These are phyloP conservation scores for Amorpha juglandis DNA, from an alignment of 2,888 invertebrate genomes.

Conservation along the genomic window DNA sequence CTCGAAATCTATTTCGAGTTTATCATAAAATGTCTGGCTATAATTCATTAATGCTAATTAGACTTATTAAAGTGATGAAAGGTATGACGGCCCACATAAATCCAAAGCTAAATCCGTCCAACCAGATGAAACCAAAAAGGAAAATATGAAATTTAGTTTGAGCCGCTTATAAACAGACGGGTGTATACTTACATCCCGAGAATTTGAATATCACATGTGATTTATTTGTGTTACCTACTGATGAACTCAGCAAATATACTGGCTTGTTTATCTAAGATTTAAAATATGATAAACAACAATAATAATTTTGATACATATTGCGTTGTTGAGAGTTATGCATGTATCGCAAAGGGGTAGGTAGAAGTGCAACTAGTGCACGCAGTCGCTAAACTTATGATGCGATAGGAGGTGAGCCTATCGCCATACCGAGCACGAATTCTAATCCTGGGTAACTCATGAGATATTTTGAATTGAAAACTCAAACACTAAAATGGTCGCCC, in stretches of 20 bases:
- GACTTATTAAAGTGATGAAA: slow-evolving; percentile 1
- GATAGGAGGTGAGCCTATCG: not conserved
- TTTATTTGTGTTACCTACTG: slow-evolving; percentile 9
- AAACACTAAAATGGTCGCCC: too few relatives aligned
- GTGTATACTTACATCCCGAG: slow-evolving; percentile 4
- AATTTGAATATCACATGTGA: slow-evolving; percentile 7
- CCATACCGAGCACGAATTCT: not conserved
- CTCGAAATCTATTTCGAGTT: not conserved
- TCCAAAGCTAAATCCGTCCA: slow-evolving; percentile 9
- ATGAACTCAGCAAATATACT: slow-evolving; percentile 11
- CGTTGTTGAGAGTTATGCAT: too few relatives aligned
- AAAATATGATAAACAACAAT: not conserved
- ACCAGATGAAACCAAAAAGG: slow-evolving; percentile 6
- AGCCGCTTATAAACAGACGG: slow-evolving; percentile 2
- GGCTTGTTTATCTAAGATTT: not conserved
- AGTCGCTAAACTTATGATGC: too few relatives aligned
- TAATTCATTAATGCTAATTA: not conserved
- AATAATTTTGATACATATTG: too few relatives aligned
- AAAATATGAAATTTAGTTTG: slow-evolving; percentile 7
- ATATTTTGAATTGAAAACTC: too few relatives aligned
- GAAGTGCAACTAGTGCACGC: too few relatives aligned
- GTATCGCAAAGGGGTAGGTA: too few relatives aligned
- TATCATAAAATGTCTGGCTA: not conserved
- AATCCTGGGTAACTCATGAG: too few relatives aligned
- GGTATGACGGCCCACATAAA: slow-evolving; percentile 9